A percentile compares a stretch with the other conserved stretches of the same genome.
Conservation (phyloP, 2,113 vertebrate genomes). For the Cervus canadensis region DNA sequence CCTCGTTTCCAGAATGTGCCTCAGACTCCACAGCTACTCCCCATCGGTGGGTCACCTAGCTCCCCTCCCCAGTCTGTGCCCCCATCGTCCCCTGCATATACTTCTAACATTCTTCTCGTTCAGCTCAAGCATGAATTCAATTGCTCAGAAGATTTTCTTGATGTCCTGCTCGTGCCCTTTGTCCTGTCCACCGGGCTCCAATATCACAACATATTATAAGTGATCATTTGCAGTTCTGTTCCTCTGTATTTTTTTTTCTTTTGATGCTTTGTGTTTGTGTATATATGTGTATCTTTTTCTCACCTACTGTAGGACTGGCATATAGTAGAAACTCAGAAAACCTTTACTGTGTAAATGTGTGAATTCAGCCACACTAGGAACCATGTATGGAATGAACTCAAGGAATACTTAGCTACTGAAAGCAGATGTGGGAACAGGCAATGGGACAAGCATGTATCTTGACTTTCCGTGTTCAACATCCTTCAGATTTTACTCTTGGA, state of each 20-base stretch:
- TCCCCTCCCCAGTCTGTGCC: neutral
- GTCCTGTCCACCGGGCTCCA: neutral
- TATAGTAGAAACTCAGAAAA: neutral
- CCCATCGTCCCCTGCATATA: neutral
- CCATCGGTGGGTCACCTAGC: accelerated
- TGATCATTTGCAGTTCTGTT: neutral
- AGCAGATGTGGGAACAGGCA: neutral
- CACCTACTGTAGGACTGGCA: neutral
- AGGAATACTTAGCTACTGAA: neutral
- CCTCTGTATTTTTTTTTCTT: neutral
- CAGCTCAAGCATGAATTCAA: neutral
- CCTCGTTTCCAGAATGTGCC: neutral
- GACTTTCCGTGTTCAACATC: neutral
- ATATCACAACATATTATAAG: neutral
- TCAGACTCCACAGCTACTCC: no score
- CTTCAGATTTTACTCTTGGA: neutral
- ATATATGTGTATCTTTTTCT: neutral
- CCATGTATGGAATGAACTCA: neutral
- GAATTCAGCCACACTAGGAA: neutral
- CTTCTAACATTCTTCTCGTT: neutral
- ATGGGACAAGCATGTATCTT: neutral
- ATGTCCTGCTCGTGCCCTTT: accelerated
- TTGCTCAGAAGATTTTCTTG: neutral
- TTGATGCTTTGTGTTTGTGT: neutral
- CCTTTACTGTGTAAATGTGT: neutral